These are phyloP conservation scores for Sturmia bella DNA, from an alignment of 2,888 invertebrate species.

Conservation along the genomic window DNA sequence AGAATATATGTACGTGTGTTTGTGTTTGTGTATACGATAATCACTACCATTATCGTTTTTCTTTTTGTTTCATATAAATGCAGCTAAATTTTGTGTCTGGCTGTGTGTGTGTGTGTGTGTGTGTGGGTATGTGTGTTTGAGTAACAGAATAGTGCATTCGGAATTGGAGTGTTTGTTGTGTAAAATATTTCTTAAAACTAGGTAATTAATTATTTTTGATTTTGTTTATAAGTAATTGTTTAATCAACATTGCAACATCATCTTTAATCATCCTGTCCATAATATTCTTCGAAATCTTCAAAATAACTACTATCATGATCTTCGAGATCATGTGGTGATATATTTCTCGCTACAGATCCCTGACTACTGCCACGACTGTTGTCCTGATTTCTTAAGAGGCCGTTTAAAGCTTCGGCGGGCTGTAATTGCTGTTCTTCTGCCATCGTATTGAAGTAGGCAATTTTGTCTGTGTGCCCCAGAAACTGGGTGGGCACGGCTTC, in stretches of 20 bases:
- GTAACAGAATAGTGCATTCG: slow-evolving; percentile 18
- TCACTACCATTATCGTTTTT: not conserved
- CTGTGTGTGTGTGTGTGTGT: too few relatives aligned
- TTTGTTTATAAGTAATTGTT: slow-evolving; percentile 6
- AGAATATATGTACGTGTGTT: too few relatives aligned
- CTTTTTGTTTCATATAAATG: slow-evolving; percentile 58
- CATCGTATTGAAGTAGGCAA: slow-evolving; percentile 66
- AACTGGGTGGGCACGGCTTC: slow-evolving; percentile 77
- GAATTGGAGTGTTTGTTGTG: not conserved
- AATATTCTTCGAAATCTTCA: slow-evolving; percentile 68
- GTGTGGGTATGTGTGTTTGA: slow-evolving; percentile 33
- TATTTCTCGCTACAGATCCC: slow-evolving; percentile 44
- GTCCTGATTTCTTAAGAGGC: slow-evolving; percentile 38
- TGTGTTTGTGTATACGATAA: not conserved
- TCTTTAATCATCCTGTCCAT: slow-evolving; percentile 62
- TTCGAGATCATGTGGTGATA: slow-evolving; percentile 64
- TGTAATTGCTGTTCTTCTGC: slow-evolving; percentile 47
- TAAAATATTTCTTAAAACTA: slow-evolving; percentile 34
- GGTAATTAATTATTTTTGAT: not conserved
- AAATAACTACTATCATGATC: slow-evolving; percentile 69
- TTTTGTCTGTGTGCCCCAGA: slow-evolving; percentile 74
- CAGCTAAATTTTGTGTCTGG: slow-evolving; percentile 39
- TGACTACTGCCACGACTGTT: slow-evolving; percentile 67
- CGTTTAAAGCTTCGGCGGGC: slow-evolving; percentile 13
- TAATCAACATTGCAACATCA: slow-evolving; percentile 5